phyloP scores from a whole-genome alignment of 1,140 invertebrate species.

The Chlorops oryzae region DNA sequence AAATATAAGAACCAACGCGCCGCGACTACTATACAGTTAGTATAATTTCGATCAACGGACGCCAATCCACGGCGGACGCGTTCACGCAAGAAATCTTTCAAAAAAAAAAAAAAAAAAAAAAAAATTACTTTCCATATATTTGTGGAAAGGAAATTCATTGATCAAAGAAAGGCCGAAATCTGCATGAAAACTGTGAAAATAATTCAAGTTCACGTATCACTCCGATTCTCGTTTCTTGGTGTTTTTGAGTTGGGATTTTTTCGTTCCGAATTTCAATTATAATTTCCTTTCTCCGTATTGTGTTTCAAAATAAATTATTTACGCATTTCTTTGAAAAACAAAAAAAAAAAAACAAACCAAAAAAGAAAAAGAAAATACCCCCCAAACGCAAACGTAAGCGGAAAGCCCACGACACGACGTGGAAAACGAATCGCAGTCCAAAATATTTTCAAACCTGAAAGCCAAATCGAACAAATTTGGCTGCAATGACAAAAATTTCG shows the following conservation, averaged over 20 bases:
- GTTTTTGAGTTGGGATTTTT: conserved; percentile 5
- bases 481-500: no score
- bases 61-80: conserved; percentile 18
- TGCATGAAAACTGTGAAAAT: conserved; percentile 1
- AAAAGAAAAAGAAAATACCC: not conserved
- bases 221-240: not conserved
- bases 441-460: no score
- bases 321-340: no score
- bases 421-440: no score
- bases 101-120: conserved; percentile 2
- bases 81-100: not conserved
- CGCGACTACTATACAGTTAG: no score
- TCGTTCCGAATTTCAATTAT: no score
- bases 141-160: conserved; percentile 3
- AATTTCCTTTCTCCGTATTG: no score
- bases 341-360: conserved; percentile 3
- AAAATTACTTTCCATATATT: conserved; percentile 3
- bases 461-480: no score
- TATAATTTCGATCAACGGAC: conserved; percentile 16
- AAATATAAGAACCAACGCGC: no score
- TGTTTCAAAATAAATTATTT: no score
- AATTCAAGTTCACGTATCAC: not conserved
- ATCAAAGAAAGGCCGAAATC: conserved; percentile 3
- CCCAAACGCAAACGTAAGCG: not conserved
- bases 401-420: no score